Conservation (phyloP, 2,888 invertebrate species). For the Onchidella celtica region DNA sequence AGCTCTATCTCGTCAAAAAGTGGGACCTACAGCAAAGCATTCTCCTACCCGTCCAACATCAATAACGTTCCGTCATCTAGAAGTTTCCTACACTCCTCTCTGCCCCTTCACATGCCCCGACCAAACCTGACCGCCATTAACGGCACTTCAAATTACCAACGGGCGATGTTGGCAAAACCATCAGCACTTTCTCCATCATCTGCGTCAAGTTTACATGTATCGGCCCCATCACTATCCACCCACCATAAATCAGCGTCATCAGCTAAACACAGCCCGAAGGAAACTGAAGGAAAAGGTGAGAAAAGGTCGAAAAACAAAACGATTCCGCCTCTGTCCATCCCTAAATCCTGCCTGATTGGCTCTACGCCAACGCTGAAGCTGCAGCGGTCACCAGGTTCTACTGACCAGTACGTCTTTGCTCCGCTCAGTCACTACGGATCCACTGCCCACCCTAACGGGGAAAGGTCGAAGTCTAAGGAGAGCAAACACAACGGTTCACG, state of each 20-base stretch:
- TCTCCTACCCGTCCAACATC: constrained; percentile 41
- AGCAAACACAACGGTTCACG: constrained; percentile 27
- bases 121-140: constrained; percentile 29
- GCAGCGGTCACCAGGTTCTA: constrained; percentile 47
- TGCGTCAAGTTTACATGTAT: neutral
- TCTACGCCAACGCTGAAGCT: constrained; percentile 45
- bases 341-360: constrained; percentile 39
- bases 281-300: constrained; percentile 20
- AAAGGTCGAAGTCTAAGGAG: constrained; percentile 15
- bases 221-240: neutral
- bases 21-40: constrained; percentile 28
- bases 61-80: constrained; percentile 45
- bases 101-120: constrained; percentile 23
- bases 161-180: constrained; percentile 15
- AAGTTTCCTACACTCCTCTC: constrained; percentile 34
- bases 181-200: constrained; percentile 3
- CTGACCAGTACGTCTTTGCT: constrained; percentile 44
- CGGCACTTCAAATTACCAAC: constrained; percentile 12
- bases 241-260: constrained; percentile 10
- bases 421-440: neutral
- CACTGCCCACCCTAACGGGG: constrained; percentile 11
- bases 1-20: constrained; percentile 39
- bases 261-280: constrained; percentile 27
- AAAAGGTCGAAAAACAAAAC: constrained; percentile 23
- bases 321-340: constrained; percentile 48